These are phyloP conservation scores for Psephotus haematonotus DNA, from an alignment of 2,113 vertebrate genomes.

Conservation along the genomic window DNA sequence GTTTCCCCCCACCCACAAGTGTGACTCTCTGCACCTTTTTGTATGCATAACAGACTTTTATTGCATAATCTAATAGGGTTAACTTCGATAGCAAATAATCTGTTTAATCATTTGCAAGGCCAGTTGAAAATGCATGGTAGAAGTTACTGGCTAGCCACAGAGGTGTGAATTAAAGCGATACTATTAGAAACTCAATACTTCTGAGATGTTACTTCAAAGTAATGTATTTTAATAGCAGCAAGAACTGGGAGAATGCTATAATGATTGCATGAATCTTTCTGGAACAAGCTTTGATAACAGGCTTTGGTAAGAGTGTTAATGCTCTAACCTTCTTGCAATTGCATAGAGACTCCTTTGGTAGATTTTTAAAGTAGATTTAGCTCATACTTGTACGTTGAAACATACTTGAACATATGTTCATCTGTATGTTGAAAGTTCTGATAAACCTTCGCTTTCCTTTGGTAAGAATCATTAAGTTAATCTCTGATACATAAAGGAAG, in stretches of 20 bases:
- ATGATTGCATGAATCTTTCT: neutral
- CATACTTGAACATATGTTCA: neutral
- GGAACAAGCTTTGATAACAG: neutral
- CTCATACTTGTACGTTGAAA: neutral
- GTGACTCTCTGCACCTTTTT: neutral
- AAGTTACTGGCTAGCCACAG: neutral
- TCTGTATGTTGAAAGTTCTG: neutral
- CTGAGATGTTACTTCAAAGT: neutral
- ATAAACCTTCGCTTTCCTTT: neutral
- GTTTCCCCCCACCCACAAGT: rapidly evolving
- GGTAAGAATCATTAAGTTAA: neutral
- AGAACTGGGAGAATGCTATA: neutral
- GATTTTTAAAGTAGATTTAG: neutral
- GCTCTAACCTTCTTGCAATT: neutral
- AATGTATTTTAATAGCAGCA: neutral
- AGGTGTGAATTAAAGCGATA: neutral
- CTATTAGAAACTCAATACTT: neutral
- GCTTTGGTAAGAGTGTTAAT: neutral
- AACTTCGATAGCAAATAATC: neutral
- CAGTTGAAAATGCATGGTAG: neutral
- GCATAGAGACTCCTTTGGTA: neutral
- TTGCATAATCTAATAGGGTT: neutral
- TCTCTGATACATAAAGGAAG: neutral
- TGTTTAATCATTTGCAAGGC: neutral
- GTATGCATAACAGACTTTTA: neutral